Evolutionary conservation across 2,888 invertebrate species (phyloP), one percentile per base, ranked within the genome.

Genomic region (Thalpophila matura): DNA sequence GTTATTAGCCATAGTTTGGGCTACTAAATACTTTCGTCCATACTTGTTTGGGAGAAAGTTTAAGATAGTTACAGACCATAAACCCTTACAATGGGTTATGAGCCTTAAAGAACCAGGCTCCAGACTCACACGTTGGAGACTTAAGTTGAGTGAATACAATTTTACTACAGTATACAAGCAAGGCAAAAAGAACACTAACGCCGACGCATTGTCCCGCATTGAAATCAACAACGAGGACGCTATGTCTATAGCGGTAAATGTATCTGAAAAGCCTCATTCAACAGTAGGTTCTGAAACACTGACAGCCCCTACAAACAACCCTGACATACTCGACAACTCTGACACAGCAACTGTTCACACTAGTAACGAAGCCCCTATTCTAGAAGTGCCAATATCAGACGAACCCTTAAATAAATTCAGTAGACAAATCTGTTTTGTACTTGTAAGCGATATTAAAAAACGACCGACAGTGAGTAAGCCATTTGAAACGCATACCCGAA

Each of bases 121-220:
- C 7, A 22, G 69, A 14, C 46, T 81, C 0, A 81, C 76, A 1
- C 37, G 80, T 7, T 79, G 79, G 79, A 24, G 69, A 6, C 33
- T 82, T n/a, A 69, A 66, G 24, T 16, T 79, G n/a, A 43, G 53
- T 18, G 76, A 82, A 61, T 80, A 80, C 31, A 57, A 77, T 20
- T 80, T 66, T 27, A 45, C 69, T 5, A 50, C 74, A 1, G 22
- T 66, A 3, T 74, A 77, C 31, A 74, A 72, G 42, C 68, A 69
- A 12, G 75, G 74, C 0, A 71, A 71, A 24, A 16, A 27, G 4
- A 72, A 71, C 20, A 69, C 62, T 0, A 72, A 74, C 18, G 75
- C 77, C 0, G 74, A 77, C 14, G 74, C 77, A 1, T 22, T 77
- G n/a, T 75, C 73, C 3, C 46, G 75, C 26, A 37, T 74, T 9